Base-by-base conservation (phyloP, 2,888 invertebrate genomes). In the Euzophera pinguis region DNA sequence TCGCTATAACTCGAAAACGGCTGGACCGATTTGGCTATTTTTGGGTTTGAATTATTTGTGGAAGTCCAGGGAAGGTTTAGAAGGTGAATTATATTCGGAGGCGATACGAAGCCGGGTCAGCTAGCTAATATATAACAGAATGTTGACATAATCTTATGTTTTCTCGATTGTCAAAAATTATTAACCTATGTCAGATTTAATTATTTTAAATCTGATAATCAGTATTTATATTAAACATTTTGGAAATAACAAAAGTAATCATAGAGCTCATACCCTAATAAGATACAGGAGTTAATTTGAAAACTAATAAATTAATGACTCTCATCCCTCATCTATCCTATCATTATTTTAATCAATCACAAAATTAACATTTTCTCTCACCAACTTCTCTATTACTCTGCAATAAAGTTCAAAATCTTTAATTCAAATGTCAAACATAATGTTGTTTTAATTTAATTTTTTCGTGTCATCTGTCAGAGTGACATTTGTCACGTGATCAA, bases 401-500 rank as follows among this genome's bases (percentile, higher is more conserved):
- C 12, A 0, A 9, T 50, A 50, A 42, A 22, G 53, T 13, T 22
- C 12, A 13, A 12, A 47, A 43, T 47, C 8, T 12, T 12, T 6
- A 9, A 9, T 32, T 32, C 32, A 9, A 10, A 12, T 5, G 10
- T 10, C 12, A 1, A 9, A 22, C 27, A 12, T n/a, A 34, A 0
- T 8, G 16, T 48, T n/a, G 17, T 17, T 8, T 22, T 22, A 29
- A 14, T 50, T 52, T 47, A 51, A 57, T 58, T 58, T 52, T 51
- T 56, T 60, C 69, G 54, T 71, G 72, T 78, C 86, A 86, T 84
- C 86, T 83, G 85, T 83, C 81, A 81, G 64, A 64, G 55, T 78
- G 87, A 84, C 82, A 81, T 81, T 85, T 88, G 89, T 88, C 87
- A 88, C 83, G 84, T 86, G 86, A 89, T 85, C 82, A 76, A 75